Percentiles rank a stretch among this genome's conserved stretches.
phyloP scores from a whole-genome alignment of 2,113 vertebrate species.

The Hemiprocne comata region DNA sequence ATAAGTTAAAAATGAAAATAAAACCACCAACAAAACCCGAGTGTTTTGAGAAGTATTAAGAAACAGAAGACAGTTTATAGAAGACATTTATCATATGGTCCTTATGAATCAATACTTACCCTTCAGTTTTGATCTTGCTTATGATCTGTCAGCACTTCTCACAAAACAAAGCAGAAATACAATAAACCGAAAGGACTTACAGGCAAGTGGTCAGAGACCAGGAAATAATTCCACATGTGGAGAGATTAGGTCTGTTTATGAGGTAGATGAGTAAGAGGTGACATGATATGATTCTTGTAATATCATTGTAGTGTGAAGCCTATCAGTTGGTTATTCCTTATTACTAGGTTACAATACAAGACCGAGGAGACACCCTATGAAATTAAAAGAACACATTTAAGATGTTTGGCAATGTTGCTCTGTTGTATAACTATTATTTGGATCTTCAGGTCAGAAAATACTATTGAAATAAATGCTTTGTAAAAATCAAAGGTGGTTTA shows the following conservation, averaged over 20 bases:
- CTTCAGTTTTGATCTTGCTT: constrained; percentile 9
- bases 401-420: background rate
- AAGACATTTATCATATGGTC: background rate
- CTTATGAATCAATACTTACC: background rate
- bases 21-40: background rate
- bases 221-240: background rate
- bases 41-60: background rate
- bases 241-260: background rate
- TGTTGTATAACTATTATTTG: background rate
- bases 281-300: background rate
- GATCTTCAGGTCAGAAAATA: background rate
- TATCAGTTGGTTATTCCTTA: background rate
- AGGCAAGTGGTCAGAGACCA: background rate
- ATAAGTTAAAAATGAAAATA: background rate
- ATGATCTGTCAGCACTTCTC: background rate
- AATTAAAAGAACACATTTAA: background rate
- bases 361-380: background rate
- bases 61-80: background rate
- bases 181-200: background rate
- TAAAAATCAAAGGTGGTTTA: background rate
- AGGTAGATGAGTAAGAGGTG: background rate
- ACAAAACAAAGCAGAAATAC: background rate
- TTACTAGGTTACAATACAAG: background rate
- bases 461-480: background rate
- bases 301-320: background rate